phyloP scores from a whole-genome alignment of 1,140 invertebrate species.

The Popillia japonica region DNA sequence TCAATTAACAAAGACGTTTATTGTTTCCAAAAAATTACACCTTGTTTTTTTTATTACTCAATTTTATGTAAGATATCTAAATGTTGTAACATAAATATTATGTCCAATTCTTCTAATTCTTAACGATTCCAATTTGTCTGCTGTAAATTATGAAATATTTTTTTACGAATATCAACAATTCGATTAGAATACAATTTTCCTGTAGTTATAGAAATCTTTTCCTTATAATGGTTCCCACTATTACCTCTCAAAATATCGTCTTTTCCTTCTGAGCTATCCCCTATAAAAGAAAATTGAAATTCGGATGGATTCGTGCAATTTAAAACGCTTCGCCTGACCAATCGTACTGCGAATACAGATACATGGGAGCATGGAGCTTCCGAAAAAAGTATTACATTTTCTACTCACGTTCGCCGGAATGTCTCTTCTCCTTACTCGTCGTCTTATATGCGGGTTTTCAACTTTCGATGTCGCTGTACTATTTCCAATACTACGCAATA shows the following conservation, averaged over 20 bases:
- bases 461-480: neutral
- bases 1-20: neutral
- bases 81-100: neutral
- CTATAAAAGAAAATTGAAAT: too few relatives aligned
- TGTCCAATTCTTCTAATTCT: neutral
- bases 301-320: too few relatives aligned
- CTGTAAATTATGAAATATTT: neutral
- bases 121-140: neutral
- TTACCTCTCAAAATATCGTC: too few relatives aligned
- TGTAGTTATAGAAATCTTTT: too few relatives aligned
- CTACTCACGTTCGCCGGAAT: neutral
- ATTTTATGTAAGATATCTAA: neutral
- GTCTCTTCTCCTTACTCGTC: neutral
- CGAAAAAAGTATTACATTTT: neutral
- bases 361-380: neutral
- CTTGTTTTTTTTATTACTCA: neutral
- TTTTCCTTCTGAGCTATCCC: too few relatives aligned
- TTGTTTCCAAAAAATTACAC: neutral
- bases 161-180: too few relatives aligned
- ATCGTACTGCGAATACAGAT: too few relatives aligned
- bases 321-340: too few relatives aligned
- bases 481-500: constrained; percentile 4
- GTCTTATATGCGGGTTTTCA: neutral
- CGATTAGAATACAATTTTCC: too few relatives aligned
- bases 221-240: too few relatives aligned